A percentile compares a stretch with the other conserved stretches of the same genome.
These are phyloP conservation scores for Epinotia bilunana DNA, from an alignment of 2,888 invertebrate species.

Conservation along the genomic window DNA sequence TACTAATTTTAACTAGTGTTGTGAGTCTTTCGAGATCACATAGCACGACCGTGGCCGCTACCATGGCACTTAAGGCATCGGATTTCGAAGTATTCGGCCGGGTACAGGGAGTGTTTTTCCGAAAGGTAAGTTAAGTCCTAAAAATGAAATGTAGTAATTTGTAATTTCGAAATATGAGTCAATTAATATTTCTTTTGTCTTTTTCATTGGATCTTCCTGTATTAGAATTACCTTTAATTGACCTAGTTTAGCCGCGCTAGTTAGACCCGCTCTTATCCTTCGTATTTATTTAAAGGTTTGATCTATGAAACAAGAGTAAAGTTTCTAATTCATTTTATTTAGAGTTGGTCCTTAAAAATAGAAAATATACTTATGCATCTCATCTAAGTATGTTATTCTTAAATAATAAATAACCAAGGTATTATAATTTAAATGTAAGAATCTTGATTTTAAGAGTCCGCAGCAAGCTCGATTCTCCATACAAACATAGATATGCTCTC, in stretches of 20 bases:
- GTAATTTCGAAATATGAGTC: not conserved
- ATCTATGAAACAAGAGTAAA: too few relatives aligned
- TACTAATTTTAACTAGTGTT: slow-evolving; percentile 60
- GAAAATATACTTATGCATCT: too few relatives aligned
- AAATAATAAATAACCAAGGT: too few relatives aligned
- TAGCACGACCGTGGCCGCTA: slow-evolving; percentile 50
- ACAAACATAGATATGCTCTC: too few relatives aligned
- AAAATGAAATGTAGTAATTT: not conserved
- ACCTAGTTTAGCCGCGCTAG: not conserved
- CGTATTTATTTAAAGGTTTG: not conserved
- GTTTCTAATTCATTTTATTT: too few relatives aligned
- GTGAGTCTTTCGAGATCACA: slow-evolving; percentile 54
- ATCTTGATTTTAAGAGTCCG: too few relatives aligned
- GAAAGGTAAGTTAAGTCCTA: slow-evolving; percentile 76
- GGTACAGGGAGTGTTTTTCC: slow-evolving; percentile 87
- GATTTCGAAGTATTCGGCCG: slow-evolving; percentile 86
- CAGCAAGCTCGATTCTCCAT: too few relatives aligned
- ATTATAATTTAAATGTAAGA: too few relatives aligned
- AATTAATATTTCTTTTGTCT: not conserved
- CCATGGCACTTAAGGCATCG: slow-evolving; percentile 62
- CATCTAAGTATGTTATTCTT: too few relatives aligned
- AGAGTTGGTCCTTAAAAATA: too few relatives aligned
- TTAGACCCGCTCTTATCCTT: not conserved
- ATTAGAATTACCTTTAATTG: not conserved
- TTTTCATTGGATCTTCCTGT: too few relatives aligned